phyloP scores from a whole-genome alignment of 2,113 vertebrate genomes.

The Cygnus buccinator region DNA sequence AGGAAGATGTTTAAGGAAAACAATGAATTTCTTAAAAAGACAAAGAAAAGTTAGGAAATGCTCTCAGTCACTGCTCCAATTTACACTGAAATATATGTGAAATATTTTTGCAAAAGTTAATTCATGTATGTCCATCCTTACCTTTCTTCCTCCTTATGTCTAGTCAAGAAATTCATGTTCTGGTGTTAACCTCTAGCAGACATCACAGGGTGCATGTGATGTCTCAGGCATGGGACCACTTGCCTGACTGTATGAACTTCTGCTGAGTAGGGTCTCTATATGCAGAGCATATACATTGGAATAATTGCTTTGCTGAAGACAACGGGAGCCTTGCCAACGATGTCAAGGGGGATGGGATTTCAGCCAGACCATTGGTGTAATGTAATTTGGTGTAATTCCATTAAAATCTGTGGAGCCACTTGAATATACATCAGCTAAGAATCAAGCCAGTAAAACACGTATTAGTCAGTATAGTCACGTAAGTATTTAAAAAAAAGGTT shows the following conservation, averaged over 20 bases:
- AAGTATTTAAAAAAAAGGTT: slow-evolving; percentile 53
- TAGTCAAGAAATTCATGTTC: background rate
- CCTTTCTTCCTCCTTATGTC: background rate
- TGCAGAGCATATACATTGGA: background rate
- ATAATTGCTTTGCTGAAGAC: slow-evolving; percentile 29
- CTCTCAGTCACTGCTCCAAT: background rate
- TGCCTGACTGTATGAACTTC: background rate
- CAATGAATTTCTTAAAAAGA: background rate
- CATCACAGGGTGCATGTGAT: background rate
- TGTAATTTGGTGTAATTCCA: slow-evolving; percentile 50
- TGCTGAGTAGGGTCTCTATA: background rate
- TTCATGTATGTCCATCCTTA: background rate
- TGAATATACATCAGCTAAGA: slow-evolving; percentile 12
- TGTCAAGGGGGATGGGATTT: slow-evolving; percentile 40
- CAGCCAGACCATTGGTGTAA: slow-evolving; percentile 34
- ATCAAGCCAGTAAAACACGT: slow-evolving; percentile 10
- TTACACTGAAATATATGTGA: background rate
- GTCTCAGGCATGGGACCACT: background rate
- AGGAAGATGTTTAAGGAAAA: background rate
- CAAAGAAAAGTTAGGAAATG: background rate
- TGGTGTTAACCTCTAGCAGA: background rate
- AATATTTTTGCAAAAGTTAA: background rate
- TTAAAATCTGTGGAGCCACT: slow-evolving; percentile 35
- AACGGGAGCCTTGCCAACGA: background rate
- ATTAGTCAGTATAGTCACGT: slow-evolving; percentile 6